Evolutionary conservation across 1,140 invertebrate genomes (phyloP).

Genomic region (Brachionus sp.): DNA sequence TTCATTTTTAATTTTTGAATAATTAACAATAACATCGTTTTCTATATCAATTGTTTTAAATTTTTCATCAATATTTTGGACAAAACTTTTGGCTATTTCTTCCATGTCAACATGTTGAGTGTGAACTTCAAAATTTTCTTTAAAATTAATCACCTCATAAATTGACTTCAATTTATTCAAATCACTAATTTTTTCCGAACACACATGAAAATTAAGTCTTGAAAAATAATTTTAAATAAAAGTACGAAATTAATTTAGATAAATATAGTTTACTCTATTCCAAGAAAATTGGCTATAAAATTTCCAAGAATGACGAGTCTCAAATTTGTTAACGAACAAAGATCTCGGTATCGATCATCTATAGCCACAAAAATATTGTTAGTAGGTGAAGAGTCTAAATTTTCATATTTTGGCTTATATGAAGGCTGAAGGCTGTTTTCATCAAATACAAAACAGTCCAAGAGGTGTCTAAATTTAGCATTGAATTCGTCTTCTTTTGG

Average conservation of each 20-base stretch:
- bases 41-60: background rate
- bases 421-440: background rate
- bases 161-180: background rate
- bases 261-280: background rate
- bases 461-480: background rate
- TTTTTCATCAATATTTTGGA: background rate
- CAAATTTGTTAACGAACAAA: slow-evolving; percentile 1
- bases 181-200: background rate
- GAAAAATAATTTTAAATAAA: background rate
- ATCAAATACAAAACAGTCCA: background rate
- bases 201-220: background rate
- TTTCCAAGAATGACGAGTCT: background rate
- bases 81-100: background rate
- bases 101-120: background rate
- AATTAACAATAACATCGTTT: background rate
- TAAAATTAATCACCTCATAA: background rate
- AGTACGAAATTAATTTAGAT: background rate
- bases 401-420: background rate
- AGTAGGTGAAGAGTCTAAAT: background rate
- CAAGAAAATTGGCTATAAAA: background rate
- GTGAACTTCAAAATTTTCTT: background rate
- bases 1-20: background rate
- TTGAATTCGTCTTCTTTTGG: slow-evolving; percentile 10
- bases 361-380: background rate
- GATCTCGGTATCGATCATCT: background rate